These are phyloP conservation scores for Nasonia oneida DNA, from an alignment of 2,888 invertebrate genomes.

Conservation along the genomic window DNA sequence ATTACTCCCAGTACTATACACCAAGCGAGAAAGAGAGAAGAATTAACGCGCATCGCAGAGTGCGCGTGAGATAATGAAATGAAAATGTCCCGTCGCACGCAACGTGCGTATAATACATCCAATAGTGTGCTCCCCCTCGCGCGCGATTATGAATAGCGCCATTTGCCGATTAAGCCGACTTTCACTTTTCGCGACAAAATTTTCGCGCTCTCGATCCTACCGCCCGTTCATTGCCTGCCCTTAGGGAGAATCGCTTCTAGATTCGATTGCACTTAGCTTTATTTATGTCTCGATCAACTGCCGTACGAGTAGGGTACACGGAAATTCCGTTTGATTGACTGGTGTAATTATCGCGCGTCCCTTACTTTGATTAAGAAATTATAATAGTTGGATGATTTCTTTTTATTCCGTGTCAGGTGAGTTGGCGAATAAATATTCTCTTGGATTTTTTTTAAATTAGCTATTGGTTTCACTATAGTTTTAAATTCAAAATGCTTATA, in stretches of 20 bases:
- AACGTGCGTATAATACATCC: neutral
- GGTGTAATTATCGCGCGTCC: neutral
- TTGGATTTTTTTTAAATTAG: neutral
- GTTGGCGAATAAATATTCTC: neutral
- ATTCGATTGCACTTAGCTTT: slow-evolving; percentile 42
- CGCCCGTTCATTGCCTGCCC: neutral
- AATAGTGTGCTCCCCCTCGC: neutral
- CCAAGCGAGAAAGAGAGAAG: slow-evolving; percentile 13
- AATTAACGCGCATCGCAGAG: slow-evolving; percentile 31
- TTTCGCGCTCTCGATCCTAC: neutral
- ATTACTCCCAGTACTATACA: neutral
- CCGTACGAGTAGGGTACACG: neutral
- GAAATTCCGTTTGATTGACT: neutral
- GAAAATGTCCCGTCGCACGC: slow-evolving; percentile 52
- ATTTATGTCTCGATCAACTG: neutral
- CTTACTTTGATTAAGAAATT: neutral
- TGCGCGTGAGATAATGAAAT: slow-evolving; percentile 52
- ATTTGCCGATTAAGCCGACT: slow-evolving; percentile 54
- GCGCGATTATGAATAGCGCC: slow-evolving; percentile 53
- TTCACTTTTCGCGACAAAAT: slow-evolving; percentile 18
- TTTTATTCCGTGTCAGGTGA: neutral
- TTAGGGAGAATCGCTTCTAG: slow-evolving; percentile 11
- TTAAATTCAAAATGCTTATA: too few relatives aligned
- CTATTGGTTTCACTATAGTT: too few relatives aligned
- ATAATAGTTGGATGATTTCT: neutral